phyloP scores from a whole-genome alignment of 2,888 invertebrate species.

The Aproaerema taeniolella region DNA sequence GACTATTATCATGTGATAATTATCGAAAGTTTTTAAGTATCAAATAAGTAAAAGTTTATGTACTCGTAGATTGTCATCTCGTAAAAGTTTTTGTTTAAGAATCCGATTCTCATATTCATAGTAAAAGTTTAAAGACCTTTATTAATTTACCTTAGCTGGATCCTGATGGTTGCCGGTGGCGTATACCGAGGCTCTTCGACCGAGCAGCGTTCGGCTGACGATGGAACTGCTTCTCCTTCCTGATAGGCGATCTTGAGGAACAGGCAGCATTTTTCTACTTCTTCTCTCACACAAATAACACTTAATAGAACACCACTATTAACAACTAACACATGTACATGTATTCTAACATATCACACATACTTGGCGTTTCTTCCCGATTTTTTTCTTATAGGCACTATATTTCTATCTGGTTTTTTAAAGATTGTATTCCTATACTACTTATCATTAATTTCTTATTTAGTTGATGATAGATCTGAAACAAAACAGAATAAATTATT shows the following conservation, averaged over 20 bases:
- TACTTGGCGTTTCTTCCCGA: slow-evolving; percentile 20
- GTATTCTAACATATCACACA: slow-evolving; percentile 9
- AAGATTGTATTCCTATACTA: neutral
- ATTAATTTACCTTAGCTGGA: slow-evolving; percentile 81
- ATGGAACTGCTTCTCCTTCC: slow-evolving; percentile 82
- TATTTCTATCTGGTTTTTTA: slow-evolving; percentile 17
- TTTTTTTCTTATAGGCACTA: slow-evolving; percentile 29
- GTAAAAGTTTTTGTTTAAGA: too few species aligned
- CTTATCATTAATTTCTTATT: neutral
- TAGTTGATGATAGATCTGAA: slow-evolving; percentile 17
- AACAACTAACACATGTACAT: neutral
- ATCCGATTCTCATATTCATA: too few species aligned
- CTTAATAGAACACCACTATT: too few species aligned
- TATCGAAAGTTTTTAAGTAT: too few species aligned
- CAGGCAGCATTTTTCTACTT: slow-evolving; percentile 68
- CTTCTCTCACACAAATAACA: too few species aligned
- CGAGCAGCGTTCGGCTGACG: slow-evolving; percentile 80
- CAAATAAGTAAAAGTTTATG: too few species aligned
- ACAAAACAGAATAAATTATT: slow-evolving; percentile 16
- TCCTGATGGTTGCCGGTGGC: slow-evolving; percentile 78
- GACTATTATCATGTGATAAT: too few species aligned
- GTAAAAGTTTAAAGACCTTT: too few species aligned
- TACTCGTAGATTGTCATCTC: too few species aligned
- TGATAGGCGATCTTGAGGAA: slow-evolving; percentile 76
- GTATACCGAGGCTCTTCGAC: slow-evolving; percentile 81